These are phyloP conservation scores for Theonella swinhoei DNA, from an alignment of 37 sponge, comb jelly and placozoan genomes.

Conservation along the genomic window DNA sequence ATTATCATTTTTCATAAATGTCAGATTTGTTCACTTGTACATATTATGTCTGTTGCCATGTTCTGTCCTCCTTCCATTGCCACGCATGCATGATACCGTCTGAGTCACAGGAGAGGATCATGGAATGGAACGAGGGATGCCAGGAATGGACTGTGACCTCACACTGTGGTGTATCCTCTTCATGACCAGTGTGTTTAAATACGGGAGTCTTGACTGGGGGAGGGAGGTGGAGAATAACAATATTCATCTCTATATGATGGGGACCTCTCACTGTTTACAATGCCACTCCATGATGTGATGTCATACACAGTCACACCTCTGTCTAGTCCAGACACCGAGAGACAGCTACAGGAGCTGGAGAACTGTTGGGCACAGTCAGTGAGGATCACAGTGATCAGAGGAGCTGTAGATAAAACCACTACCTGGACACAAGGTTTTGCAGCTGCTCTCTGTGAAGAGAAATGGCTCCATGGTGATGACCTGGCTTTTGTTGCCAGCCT, in stretches of 20 bases:
- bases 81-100: constrained; percentile 68
- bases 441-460: no score
- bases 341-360: not conserved
- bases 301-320: constrained; percentile 31
- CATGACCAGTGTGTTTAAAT: constrained; percentile 64
- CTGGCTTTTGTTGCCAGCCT: no score
- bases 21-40: no score
- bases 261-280: not conserved
- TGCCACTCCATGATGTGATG: constrained; percentile 9
- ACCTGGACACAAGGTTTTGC: no score
- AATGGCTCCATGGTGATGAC: no score
- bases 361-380: no score
- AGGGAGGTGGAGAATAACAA: not conserved
- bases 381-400: no score
- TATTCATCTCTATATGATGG: not conserved
- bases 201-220: constrained; percentile 2
- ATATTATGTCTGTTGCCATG: not conserved
- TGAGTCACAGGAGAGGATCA: constrained; percentile 46
- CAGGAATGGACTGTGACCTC: constrained; percentile 51
- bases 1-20: no score
- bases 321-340: constrained; percentile 22
- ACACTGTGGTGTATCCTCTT: constrained; percentile 18
- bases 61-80: constrained; percentile 54
- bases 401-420: no score
- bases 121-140: constrained; percentile 21